phyloP scores from a whole-genome alignment of 2,797 vertebrate genomes.

The Heteromormyrus szaboi region DNA sequence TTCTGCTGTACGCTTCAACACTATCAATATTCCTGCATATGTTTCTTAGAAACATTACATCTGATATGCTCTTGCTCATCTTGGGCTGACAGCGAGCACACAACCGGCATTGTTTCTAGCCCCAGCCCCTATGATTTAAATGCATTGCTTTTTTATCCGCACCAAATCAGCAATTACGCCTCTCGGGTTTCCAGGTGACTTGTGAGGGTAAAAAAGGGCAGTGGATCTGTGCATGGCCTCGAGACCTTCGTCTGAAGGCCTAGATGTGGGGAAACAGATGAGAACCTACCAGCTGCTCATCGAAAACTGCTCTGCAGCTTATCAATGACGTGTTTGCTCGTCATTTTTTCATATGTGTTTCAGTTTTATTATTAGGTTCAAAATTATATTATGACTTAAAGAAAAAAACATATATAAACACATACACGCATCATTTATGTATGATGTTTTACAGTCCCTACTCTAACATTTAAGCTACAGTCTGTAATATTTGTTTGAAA shows the following conservation, averaged over 20 bases:
- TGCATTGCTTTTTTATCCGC: conserved; percentile 15
- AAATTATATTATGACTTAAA: not conserved
- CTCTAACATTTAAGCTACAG: not conserved
- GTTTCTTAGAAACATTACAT: conserved; percentile 17
- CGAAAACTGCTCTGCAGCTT: not conserved
- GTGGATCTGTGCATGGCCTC: not conserved
- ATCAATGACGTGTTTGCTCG: not conserved
- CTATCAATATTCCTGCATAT: conserved; percentile 29
- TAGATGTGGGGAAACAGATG: not conserved
- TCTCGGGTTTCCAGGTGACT: not conserved
- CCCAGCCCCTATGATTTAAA: conserved; percentile 1
- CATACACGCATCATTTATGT: not conserved
- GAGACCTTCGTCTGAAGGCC: not conserved
- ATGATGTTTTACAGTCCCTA: not conserved
- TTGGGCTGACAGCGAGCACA: not conserved
- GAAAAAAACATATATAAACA: not conserved
- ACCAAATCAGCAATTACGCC: conserved; percentile 13
- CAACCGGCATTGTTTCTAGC: not conserved
- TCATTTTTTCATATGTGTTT: not conserved
- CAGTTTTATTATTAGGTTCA: not conserved
- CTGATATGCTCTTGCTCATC: conserved; percentile 16
- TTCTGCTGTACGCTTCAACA: conserved; percentile 27
- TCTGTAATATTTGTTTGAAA: not conserved
- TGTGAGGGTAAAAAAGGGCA: not conserved
- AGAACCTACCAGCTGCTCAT: not conserved